Base-by-base conservation (phyloP, 2,113 vertebrate genomes). In the human region DNA sequence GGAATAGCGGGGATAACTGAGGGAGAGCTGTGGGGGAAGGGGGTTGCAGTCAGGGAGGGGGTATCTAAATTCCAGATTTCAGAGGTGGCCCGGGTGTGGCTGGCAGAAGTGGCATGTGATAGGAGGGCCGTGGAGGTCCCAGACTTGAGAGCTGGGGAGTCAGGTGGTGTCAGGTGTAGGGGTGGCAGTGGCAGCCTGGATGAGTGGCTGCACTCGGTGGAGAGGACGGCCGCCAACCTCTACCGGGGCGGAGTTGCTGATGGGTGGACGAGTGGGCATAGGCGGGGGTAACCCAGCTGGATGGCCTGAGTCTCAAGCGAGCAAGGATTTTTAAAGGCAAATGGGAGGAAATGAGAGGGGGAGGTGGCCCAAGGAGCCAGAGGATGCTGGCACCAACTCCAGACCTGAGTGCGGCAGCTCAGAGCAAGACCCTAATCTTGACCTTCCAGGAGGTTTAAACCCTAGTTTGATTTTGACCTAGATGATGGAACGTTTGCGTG, bases 401-500 rank as follows among this genome's bases (percentile, higher is more conserved):
- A 68, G 57, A 18, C 23, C n/a, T 3, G 4, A 1, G 57, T 16
- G 89, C 27, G 18, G 38, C 82, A 30, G 48, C 38, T 82, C 57
- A n/a, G 93, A 3, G 25, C 9, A 27, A 48, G 35, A 17, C 64
- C 23, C 0, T 18, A 7, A 16, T 27, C 81, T 14, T 61, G 13
- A 4, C 84, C 13, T 59, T 57, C 20, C 14, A 23, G 38, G 35
- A 3, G 5, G 11, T 35, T 38, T 59, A 38, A 22, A 16, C 25
- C 52, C 22, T 25, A 1, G 68, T 66, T 27, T 27, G 48, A 32
- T 57, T 43, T 40, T 50, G n/a, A 14, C 32, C 50, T 38, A 0
- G 40, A 1, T 18, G 25, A 3, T 45, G 43, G 80, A 73, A 38
- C 16, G 0, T 0, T 35, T 5, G 0, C 1, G 0, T 18, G 61